Evolutionary conservation across 2,797 vertebrate species (phyloP), one percentile per base, ranked within the genome.

Genomic region (Martes flavigula): DNA sequence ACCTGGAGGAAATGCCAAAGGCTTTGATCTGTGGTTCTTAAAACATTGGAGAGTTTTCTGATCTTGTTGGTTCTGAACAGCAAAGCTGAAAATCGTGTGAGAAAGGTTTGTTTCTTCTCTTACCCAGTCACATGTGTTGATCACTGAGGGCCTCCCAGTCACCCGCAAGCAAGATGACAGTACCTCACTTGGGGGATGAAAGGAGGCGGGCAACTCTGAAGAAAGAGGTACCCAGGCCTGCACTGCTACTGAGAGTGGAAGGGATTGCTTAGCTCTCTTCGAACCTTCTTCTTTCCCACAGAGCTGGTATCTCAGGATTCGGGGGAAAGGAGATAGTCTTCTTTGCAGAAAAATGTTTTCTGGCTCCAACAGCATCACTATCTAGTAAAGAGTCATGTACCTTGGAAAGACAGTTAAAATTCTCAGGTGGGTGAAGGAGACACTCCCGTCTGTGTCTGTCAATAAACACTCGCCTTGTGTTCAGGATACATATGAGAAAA

Each of bases 1-100:
- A 84, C 58, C 60, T 25, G 38, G 43, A 93, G 46, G 60, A 85
- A 91, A 96, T 72, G 84, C 51, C 87, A 93, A 93, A 40, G 62
- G 32, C 87, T 97, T 93, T 95, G 90, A 93, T 77, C 66, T 23
- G 12, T 43, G 46, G 43, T 72, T 70, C 84, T 95, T 62, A 88
- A 88, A 90, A 91, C 60, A 88, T 3, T 48, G 62, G 83, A 85
- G 79, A 77, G 58, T 82, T 90, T 96, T 93, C 43, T 77, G 72
- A 82, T 88, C 79, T 91, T 78, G 27, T n/a, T 70, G 84, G 21
- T 84, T 66, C 79, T 77, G 46, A 85, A 82, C 32, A 89, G 43
- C 48, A 43, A 81, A 70, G 25, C 43, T 88, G 72, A 60, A 93
- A 88, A 88, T 58, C 5, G 54, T 82, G 30, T 17, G 25, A 90